Evolutionary conservation across 2,888 invertebrate species (phyloP), one percentile per base, ranked within the genome.

Genomic region (Trichacis sp.): DNA sequence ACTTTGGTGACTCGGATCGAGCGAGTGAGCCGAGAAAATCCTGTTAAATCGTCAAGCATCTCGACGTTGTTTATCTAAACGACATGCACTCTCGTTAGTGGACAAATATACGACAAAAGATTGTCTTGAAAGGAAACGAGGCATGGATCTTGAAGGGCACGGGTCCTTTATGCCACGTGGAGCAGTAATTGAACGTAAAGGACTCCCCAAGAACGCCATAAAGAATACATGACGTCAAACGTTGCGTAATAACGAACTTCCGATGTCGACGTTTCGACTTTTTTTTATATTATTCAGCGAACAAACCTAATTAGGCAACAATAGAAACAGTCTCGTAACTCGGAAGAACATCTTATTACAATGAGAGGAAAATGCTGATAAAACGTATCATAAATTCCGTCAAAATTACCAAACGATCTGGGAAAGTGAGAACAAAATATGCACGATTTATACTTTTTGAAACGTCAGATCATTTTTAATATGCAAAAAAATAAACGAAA

Each of bases 61-160:
- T 74, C 60, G 71, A 60, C 68, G 70, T 75, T 79, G 74, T 77
- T 77, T 75, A 72, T 75, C 69, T 73, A 59, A 72, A 75, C 76
- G 69, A 77, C 74, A 76, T 68, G 74, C 69, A 63, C 64, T 72
- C 76, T 81, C 76, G 77, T 81, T 80, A 79, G 69, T 58, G 67
- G 66, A 73, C 73, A 77, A 75, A 77, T 73, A 74, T 68, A 70
- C 73, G 64, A 78, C 75, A 77, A 80, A 78, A 76, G 75, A 74
- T 64, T 69, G 62, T 47, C 29, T 51, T 52, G 54, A 50, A 63
- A 51, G 57, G 36, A 59, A 42, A 52, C 29, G 48, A 40, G 48
- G 40, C 55, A 49, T 20, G 59, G 48, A 68, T 61, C 61, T 45
- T 43, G 45, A 55, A 24, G 60, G 53, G 18, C n/a, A 18, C 38